Evolutionary conservation across 2,113 vertebrate species (phyloP).

Genomic region (Polypterus senegalus): DNA sequence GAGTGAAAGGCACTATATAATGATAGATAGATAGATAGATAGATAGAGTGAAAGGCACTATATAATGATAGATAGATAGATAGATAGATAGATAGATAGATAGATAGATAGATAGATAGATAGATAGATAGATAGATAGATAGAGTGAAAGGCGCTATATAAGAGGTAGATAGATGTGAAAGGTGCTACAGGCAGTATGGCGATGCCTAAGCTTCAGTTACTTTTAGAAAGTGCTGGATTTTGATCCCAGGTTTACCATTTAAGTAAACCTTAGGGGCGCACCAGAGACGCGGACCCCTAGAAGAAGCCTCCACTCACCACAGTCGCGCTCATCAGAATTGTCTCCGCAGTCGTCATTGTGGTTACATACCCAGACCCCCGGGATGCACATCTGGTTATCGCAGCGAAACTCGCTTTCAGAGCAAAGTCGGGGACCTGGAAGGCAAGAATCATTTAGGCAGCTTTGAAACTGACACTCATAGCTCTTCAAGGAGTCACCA

Average conservation of each 20-base stretch:
- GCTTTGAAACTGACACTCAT: conserved; percentile 4
- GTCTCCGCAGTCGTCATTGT: conserved; percentile 45
- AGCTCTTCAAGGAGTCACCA: not conserved
- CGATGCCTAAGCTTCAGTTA: not conserved
- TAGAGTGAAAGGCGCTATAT: too few relatives aligned
- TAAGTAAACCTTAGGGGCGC: not conserved
- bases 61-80: too few relatives aligned
- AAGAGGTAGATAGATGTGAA: too few relatives aligned
- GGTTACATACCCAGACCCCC: conserved; percentile 44
- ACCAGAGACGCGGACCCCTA: not conserved
- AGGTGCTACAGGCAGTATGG: not conserved
- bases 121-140: too few relatives aligned
- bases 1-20: too few relatives aligned
- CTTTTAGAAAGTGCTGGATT: not conserved
- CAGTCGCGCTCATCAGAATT: conserved; percentile 49
- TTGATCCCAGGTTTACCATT: not conserved
- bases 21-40: too few relatives aligned
- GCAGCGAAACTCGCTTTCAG: conserved; percentile 45
- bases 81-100: too few relatives aligned
- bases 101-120: too few relatives aligned
- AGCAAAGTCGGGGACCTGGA: conserved; percentile 42
- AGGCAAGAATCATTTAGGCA: not conserved
- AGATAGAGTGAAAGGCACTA: too few relatives aligned
- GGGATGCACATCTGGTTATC: conserved; percentile 39
- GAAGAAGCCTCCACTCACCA: conserved; percentile 26